Conservation (phyloP, 2,113 vertebrate genomes). For the Spea multiplicata region DNA sequence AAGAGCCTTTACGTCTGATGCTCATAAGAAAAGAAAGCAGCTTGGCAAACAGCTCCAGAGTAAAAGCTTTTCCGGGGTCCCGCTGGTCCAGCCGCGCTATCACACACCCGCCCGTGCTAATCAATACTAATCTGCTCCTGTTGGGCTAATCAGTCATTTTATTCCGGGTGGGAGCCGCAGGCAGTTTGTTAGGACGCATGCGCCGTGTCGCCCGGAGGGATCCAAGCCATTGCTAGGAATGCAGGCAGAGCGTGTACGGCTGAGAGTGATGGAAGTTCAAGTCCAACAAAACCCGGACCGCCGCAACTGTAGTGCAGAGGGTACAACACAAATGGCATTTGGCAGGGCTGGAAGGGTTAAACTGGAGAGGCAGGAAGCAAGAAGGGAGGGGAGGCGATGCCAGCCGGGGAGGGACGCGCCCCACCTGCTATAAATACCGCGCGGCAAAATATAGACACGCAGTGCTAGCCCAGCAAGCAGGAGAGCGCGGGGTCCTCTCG, state of each 20-base stretch:
- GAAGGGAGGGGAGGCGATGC: constrained; percentile 27
- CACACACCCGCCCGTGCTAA: no score
- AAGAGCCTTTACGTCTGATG: constrained; percentile 15
- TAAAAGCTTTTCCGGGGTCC: background rate
- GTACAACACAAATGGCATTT: background rate
- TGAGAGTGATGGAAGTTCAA: no score
- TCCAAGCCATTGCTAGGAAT: no score
- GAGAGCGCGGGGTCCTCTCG: no score
- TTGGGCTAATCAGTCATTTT: constrained; percentile 4
- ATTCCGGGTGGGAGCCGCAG: background rate
- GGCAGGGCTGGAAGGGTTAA: constrained; percentile 16
- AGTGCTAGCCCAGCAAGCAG: background rate
- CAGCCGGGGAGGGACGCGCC: constrained; percentile 32
- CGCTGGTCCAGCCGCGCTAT: background rate
- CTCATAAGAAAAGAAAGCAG: constrained; percentile 16
- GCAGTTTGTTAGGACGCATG: no score
- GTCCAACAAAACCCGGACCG: no score
- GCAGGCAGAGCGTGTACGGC: no score
- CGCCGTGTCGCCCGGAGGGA: no score
- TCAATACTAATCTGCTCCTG: no score
- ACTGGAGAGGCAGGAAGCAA: constrained; percentile 9
- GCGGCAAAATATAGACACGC: constrained; percentile 39
- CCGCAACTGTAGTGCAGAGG: background rate
- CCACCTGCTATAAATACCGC: constrained; percentile 48
- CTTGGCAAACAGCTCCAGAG: constrained; percentile 6